Base-by-base conservation (phyloP, 1,140 invertebrate species). In the Drosophila arawakana region DNA sequence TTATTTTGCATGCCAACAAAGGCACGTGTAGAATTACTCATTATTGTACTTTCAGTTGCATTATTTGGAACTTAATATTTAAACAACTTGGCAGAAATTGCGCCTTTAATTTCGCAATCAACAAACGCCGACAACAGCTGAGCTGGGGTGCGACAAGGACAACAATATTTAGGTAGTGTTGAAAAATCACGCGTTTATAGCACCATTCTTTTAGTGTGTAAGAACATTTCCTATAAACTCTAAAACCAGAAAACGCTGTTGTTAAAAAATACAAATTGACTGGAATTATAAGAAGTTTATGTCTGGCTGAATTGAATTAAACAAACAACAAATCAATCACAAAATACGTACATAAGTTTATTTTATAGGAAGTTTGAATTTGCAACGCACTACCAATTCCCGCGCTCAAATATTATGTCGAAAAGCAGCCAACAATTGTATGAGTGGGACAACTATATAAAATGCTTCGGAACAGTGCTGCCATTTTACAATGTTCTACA, bases 1-100 rank as follows among this genome's bases (percentile, higher is more conserved):
- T 92, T 92, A 46, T 79, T 90, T 39, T 82, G 66, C 63, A 91
- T 81, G 49, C 78, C 68, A 18, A 92, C 67, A 75, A 76, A 85
- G 54, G 69, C 85, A 44, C 88, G 80, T 37, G 60, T 70, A 35
- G 75, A 77, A 41, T 41, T 76, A 18, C 69, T 76, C 74, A 76
- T 76, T 7, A 54, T 60, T 59, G 8, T 46, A 6, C 2, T 39
- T 39, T 13, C 4, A 3, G 7, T 8, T 34, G 18, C 30, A 21
- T 49, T 9, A 35, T 39, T 15, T 49, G n/a, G 15, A 54, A 11
- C 68, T 43, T 44, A 21, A 63, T 3, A 1, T 50, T 35, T 13
- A 25, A 47, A 50, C 10, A 37, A 34, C 50, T 8, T 30, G 46
- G 9, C 37, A 7, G 2, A 49, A 69, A 71, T 63, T 46, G 73